These are phyloP conservation scores for Drosophila trichaetosa DNA, from an alignment of 2,888 invertebrate species.

Conservation along the genomic window DNA sequence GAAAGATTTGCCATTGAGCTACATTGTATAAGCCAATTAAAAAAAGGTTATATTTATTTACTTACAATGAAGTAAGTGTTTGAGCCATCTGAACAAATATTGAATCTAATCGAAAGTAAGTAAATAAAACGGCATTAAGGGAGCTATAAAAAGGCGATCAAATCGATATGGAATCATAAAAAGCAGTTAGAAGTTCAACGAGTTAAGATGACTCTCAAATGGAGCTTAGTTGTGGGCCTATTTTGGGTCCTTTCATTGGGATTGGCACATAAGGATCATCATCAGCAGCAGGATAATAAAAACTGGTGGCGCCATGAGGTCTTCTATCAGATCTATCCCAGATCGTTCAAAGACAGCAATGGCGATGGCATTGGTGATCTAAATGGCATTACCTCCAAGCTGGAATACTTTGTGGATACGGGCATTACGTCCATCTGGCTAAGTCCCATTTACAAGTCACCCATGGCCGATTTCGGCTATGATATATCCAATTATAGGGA, in stretches of 20 bases:
- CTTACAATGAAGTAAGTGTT: slow-evolving; percentile 14
- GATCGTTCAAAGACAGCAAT: slow-evolving; percentile 92
- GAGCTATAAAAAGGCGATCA: slow-evolving; percentile 57
- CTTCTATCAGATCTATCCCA: slow-evolving; percentile 92
- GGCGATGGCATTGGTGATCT: slow-evolving; percentile 90
- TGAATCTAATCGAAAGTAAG: slow-evolving; percentile 31
- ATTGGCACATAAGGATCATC: not conserved
- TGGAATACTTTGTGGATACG: slow-evolving; percentile 88
- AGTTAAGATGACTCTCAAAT: slow-evolving; percentile 43
- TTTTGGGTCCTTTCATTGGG: slow-evolving; percentile 12
- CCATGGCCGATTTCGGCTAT: slow-evolving; percentile 92
- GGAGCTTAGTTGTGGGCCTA: slow-evolving; percentile 21
- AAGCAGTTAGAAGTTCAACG: slow-evolving; percentile 24
- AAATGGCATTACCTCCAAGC: slow-evolving; percentile 87
- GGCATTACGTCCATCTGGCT: slow-evolving; percentile 90
- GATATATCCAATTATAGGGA: slow-evolving; percentile 90
- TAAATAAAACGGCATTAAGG: slow-evolving; percentile 35
- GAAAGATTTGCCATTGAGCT: not conserved
- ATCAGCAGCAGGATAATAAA: slow-evolving; percentile 15
- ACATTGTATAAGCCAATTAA: slow-evolving; percentile 4
- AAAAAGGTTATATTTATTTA: slow-evolving; percentile 5
- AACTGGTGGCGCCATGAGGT: slow-evolving; percentile 92
- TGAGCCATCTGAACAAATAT: slow-evolving; percentile 61
- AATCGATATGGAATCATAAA: slow-evolving; percentile 24
- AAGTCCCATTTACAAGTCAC: slow-evolving; percentile 88